These are phyloP conservation scores for Ametastegia equiseti DNA, from an alignment of 2,888 invertebrate genomes.

Conservation along the genomic window DNA sequence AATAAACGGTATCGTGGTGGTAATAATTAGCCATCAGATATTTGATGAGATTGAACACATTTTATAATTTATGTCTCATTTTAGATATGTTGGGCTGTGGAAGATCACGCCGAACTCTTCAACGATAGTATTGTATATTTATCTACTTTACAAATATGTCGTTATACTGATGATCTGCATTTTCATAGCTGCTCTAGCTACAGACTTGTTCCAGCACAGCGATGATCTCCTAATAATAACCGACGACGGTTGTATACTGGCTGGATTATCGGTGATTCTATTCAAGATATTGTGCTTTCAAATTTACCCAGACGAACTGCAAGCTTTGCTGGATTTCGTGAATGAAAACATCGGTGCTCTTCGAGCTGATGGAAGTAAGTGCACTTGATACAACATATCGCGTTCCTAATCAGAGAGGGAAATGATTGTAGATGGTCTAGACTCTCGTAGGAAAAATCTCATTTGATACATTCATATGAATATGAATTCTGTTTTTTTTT, in stretches of 20 bases:
- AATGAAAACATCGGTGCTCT: neutral
- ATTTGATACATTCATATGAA: neutral
- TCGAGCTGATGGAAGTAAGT: slow-evolving; percentile 9
- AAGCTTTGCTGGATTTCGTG: slow-evolving; percentile 4
- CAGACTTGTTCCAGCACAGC: slow-evolving; percentile 58
- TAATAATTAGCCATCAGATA: neutral
- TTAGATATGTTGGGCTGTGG: slow-evolving; percentile 51
- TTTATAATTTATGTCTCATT: neutral
- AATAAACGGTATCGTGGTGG: neutral
- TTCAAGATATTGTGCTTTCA: slow-evolving; percentile 62
- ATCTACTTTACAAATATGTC: slow-evolving; percentile 58
- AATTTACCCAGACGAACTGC: neutral
- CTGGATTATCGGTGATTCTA: slow-evolving; percentile 61
- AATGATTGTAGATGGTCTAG: neutral
- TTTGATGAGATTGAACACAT: neutral
- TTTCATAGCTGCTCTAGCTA: slow-evolving; percentile 58
- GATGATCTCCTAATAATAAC: slow-evolving; percentile 60
- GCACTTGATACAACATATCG: neutral
- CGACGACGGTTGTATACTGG: slow-evolving; percentile 65
- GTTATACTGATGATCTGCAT: slow-evolving; percentile 55
- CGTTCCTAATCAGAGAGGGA: neutral
- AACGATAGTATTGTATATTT: slow-evolving; percentile 46
- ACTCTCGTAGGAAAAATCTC: neutral
- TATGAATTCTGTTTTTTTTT: neutral
- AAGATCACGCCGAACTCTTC: slow-evolving; percentile 46